Conservation (phyloP, 1,140 invertebrate genomes). For the Armadillidium nasatum region DNA sequence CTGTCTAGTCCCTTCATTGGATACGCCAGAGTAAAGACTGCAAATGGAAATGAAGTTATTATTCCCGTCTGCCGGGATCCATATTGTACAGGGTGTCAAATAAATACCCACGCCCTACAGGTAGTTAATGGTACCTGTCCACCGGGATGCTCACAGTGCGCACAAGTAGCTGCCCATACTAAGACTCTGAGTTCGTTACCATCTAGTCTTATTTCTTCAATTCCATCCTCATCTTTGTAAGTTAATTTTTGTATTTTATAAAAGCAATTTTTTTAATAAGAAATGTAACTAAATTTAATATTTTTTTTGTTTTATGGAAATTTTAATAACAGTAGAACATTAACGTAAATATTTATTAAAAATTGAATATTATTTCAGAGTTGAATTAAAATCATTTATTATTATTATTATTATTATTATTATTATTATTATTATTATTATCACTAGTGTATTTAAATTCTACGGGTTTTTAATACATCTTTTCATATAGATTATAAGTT, state of each 20-base stretch:
- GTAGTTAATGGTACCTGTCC: conserved; percentile 28
- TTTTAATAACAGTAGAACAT: too few relatives aligned
- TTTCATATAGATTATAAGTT: too few relatives aligned
- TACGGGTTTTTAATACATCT: too few relatives aligned
- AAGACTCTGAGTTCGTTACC: conserved; percentile 24
- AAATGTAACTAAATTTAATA: too few relatives aligned
- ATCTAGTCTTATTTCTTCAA: conserved; percentile 17
- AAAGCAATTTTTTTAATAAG: too few relatives aligned
- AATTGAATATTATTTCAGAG: too few relatives aligned
- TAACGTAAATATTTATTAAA: too few relatives aligned
- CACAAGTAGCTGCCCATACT: conserved; percentile 25
- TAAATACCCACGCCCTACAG: conserved; percentile 27
- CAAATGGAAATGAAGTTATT: conserved; percentile 21
- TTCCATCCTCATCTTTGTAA: conserved; percentile 26
- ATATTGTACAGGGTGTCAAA: conserved; percentile 26
- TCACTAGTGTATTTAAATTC: too few relatives aligned
- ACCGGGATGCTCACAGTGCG: conserved; percentile 26
- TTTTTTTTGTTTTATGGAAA: too few relatives aligned
- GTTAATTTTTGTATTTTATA: neutral
- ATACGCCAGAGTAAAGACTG: conserved; percentile 24
- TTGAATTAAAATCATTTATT: too few relatives aligned
- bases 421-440: too few relatives aligned
- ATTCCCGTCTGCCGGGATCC: conserved; percentile 25
- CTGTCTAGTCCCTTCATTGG: conserved; percentile 25
- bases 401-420: too few relatives aligned